A percentile compares a stretch with the other conserved stretches of the same genome.
These are phyloP conservation scores for Oreohelix idahoensis DNA, from an alignment of 1,140 invertebrate species.

Conservation along the genomic window DNA sequence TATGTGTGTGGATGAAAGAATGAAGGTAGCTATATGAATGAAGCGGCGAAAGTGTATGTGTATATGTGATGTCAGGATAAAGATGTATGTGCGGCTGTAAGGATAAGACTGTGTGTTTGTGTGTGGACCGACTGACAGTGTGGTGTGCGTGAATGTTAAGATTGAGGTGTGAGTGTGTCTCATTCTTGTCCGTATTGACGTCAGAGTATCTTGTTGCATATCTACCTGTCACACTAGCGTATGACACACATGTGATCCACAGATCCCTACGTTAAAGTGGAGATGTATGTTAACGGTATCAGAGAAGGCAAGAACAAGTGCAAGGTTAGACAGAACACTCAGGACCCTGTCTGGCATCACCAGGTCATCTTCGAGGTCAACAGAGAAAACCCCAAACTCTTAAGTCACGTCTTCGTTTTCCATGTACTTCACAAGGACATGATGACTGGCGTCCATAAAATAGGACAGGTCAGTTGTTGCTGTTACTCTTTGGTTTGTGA, in stretches of 20 bases:
- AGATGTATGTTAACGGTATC: constrained; percentile 69
- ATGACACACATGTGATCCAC: constrained; percentile 11
- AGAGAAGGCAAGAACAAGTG: constrained; percentile 66
- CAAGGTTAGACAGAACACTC: constrained; percentile 66
- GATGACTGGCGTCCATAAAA: constrained; percentile 69
- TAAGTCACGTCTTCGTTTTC: constrained; percentile 68
- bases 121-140: no score
- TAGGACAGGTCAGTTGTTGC: constrained; percentile 56
- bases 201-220: no score
- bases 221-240: no score
- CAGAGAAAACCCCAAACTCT: constrained; percentile 67
- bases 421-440: constrained; percentile 69
- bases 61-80: no score
- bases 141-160: no score
- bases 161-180: no score
- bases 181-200: no score
- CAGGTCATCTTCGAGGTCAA: constrained; percentile 68
- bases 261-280: constrained; percentile 70
- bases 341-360: constrained; percentile 69
- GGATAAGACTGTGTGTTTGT: no score
- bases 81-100: no score
- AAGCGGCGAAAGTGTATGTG: no score
- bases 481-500: not conserved
- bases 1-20: no score
- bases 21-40: no score